Conservation (phyloP, 2,113 vertebrate genomes). For the Poeciliopsis retropinna region DNA sequence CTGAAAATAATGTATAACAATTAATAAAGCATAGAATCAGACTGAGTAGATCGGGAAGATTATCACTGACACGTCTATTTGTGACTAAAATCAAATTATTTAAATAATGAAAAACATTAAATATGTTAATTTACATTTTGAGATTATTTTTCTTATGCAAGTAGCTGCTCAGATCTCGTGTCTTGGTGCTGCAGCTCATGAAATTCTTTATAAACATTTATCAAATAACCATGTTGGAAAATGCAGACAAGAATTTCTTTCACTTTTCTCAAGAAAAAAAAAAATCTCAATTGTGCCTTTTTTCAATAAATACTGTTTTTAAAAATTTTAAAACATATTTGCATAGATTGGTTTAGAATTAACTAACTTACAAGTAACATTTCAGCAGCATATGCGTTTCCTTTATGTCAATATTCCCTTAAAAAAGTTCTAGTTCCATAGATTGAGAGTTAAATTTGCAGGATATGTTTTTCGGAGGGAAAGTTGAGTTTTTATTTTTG, state of each 20-base stretch:
- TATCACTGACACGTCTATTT: not conserved
- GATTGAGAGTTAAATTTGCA: not conserved
- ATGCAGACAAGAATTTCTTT: not conserved
- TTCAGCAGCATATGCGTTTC: too few species aligned
- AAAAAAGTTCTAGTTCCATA: not conserved
- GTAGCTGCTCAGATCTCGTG: not conserved
- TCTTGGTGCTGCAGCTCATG: not conserved
- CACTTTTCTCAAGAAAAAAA: not conserved
- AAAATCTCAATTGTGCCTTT: not conserved
- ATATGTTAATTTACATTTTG: not conserved
- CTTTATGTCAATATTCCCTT: too few species aligned
- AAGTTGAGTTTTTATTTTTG: constrained; percentile 1
- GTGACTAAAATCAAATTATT: not conserved
- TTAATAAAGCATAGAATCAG: too few species aligned
- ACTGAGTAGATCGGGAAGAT: too few species aligned
- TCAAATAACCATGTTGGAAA: not conserved
- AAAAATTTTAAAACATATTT: not conserved
- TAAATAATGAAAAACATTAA: constrained; percentile 3
- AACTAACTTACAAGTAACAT: too few species aligned
- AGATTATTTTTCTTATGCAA: not conserved
- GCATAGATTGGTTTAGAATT: not conserved
- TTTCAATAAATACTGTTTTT: too few species aligned
- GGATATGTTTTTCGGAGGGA: not conserved
- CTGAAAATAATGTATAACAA: too few species aligned
- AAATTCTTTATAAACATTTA: not conserved